Conservation (phyloP, 2,797 vertebrate species). For the Danio jaintianensis region DNA sequence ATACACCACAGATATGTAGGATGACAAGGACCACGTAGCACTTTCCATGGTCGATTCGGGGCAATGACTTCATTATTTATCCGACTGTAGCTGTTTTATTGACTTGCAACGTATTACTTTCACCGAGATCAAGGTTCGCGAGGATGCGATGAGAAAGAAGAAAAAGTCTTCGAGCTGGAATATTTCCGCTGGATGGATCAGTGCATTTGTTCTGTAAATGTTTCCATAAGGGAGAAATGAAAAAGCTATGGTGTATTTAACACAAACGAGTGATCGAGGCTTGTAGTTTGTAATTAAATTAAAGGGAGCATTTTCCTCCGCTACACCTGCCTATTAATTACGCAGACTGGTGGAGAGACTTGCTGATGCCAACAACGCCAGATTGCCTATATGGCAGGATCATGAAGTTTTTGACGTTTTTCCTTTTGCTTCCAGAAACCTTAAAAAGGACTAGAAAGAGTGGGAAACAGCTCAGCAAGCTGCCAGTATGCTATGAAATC, state of each 20-base stretch:
- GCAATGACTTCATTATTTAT: not conserved
- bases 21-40: slow-evolving; percentile 4
- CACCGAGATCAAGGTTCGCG: not conserved
- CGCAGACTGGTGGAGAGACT: slow-evolving; percentile 57
- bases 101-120: not conserved
- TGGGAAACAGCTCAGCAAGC: slow-evolving; percentile 74
- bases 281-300: slow-evolving; percentile 25
- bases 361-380: slow-evolving; percentile 83
- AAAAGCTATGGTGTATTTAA: not conserved
- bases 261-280: slow-evolving; percentile 18
- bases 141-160: slow-evolving; percentile 55
- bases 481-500: slow-evolving; percentile 81
- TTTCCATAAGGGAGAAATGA: slow-evolving; percentile 27
- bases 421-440: slow-evolving; percentile 88
- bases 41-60: not conserved
- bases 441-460: slow-evolving; percentile 83
- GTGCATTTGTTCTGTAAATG: slow-evolving; percentile 42
- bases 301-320: not conserved
- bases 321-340: slow-evolving; percentile 35
- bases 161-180: slow-evolving; percentile 45
- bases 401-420: slow-evolving; percentile 89
- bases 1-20: not conserved
- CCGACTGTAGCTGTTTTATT: not conserved
- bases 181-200: slow-evolving; percentile 47
- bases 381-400: slow-evolving; percentile 87